phyloP scores from a whole-genome alignment of 1,140 invertebrate genomes.

The Diachasmimorpha longicaudata region DNA sequence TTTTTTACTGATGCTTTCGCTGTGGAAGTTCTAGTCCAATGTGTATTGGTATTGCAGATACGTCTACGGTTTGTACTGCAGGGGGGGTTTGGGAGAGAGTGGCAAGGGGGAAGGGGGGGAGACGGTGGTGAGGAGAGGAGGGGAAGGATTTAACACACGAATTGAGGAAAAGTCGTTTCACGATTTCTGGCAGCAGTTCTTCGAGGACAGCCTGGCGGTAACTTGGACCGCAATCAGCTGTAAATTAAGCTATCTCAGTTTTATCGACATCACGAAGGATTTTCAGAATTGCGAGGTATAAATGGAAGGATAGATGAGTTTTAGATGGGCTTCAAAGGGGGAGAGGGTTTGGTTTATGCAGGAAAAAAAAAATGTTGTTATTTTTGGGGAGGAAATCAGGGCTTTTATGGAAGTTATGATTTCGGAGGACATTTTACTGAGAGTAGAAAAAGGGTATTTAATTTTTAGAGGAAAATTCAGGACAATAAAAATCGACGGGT shows the following conservation, averaged over 20 bases:
- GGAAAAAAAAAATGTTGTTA: no score
- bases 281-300: conserved; percentile 13
- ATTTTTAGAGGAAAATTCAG: no score
- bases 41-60: not conserved
- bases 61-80: not conserved
- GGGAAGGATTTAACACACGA: conserved; percentile 1
- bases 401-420: no score
- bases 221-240: conserved; percentile 31
- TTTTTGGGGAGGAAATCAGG: no score
- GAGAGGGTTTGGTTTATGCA: no score
- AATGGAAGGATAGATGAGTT: not conserved
- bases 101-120: no score
- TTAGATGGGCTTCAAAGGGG: not conserved
- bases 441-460: no score
- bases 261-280: conserved; percentile 25
- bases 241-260: conserved; percentile 33
- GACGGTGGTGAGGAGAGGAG: no score
- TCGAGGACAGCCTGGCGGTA: conserved; percentile 21
- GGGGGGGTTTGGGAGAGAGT: no score
- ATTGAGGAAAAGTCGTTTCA: conserved; percentile 11
- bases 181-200: not conserved
- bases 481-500: no score
- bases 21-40: not conserved
- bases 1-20: not conserved
- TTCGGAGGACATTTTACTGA: no score